Evolutionary conservation across 2,797 vertebrate genomes (phyloP).

Genomic region (Rhincodon typus): DNA sequence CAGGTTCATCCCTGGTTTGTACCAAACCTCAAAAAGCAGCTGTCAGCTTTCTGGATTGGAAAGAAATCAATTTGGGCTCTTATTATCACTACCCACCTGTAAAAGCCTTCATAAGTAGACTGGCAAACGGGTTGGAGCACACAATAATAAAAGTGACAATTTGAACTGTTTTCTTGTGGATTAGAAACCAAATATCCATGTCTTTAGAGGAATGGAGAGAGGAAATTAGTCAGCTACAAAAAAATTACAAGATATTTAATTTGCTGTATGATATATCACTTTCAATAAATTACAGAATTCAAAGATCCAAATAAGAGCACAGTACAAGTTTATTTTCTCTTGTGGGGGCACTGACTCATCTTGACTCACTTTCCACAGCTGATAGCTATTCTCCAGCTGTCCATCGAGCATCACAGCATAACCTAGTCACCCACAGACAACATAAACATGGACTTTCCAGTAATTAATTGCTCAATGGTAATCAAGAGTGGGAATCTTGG

Average conservation of each 20-base stretch:
- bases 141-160: background rate
- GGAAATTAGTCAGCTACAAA: background rate
- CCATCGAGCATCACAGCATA: background rate
- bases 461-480: background rate
- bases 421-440: no score
- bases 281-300: background rate
- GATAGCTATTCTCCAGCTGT: background rate
- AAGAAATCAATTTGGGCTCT: background rate
- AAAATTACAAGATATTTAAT: background rate
- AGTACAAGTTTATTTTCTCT: background rate
- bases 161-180: background rate
- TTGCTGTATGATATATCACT: background rate
- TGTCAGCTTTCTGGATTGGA: background rate
- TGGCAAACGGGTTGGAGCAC: no score
- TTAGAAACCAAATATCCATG: no score
- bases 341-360: background rate
- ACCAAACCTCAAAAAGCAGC: background rate
- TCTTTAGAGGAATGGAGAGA: background rate
- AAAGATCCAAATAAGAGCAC: background rate
- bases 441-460: background rate
- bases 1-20: background rate
- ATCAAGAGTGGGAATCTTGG: background rate
- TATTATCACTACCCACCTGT: background rate
- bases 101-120: background rate
- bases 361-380: constrained; percentile 5